Conservation (phyloP, 2,113 vertebrate species). For the Malurus melanocephalus region DNA sequence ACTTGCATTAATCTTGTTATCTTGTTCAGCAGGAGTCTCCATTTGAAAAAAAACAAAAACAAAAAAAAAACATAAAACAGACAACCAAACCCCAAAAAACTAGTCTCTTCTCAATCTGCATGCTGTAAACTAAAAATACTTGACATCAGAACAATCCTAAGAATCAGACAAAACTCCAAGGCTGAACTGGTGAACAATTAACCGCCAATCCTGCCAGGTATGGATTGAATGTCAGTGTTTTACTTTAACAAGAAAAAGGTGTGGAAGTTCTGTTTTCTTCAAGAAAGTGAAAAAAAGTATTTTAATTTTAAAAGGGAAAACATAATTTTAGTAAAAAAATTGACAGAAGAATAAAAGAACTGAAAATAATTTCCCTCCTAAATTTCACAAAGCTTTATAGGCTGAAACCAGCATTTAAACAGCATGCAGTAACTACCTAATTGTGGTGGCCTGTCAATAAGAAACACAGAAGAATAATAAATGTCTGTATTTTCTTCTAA, state of each 20-base stretch:
- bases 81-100: too few relatives aligned
- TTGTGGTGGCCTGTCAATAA: not conserved
- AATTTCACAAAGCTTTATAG: not conserved
- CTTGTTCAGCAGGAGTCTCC: not conserved
- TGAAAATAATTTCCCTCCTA: not conserved
- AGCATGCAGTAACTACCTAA: not conserved
- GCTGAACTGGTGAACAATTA: not conserved
- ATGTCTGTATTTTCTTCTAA: not conserved
- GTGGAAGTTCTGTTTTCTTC: not conserved
- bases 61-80: not conserved
- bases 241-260: not conserved
- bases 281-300: not conserved
- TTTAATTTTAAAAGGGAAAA: not conserved
- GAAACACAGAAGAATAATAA: not conserved
- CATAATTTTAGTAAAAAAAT: not conserved
- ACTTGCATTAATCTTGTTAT: rapidly evolving
- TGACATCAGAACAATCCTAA: not conserved
- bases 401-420: not conserved
- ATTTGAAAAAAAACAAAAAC: not conserved
- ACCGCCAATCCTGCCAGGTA: rapidly evolving
- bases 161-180: not conserved
- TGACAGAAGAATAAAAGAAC: not conserved
- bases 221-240: not conserved
- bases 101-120: not conserved
- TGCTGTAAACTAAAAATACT: not conserved